Percentiles rank a stretch among this genome's conserved stretches.
phyloP scores from a whole-genome alignment of 2,113 vertebrate genomes.

The Pseudonaja textilis region DNA sequence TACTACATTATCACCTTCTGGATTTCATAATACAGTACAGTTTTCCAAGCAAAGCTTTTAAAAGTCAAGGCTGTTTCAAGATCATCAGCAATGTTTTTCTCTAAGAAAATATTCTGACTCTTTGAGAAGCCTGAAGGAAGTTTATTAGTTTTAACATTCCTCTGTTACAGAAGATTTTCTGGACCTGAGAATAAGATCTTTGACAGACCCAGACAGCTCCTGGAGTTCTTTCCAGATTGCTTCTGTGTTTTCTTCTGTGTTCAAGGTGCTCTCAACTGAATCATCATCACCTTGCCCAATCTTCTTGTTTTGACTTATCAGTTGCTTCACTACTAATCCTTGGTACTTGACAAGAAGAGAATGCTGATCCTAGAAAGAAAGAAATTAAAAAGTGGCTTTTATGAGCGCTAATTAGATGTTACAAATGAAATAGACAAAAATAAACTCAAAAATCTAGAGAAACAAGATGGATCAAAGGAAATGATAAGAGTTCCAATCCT shows the following conservation, averaged over 20 bases:
- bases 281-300: slow-evolving; percentile 69
- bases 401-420: not conserved
- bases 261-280: slow-evolving; percentile 48
- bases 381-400: not conserved
- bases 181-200: slow-evolving; percentile 84
- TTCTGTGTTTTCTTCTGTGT: slow-evolving; percentile 66
- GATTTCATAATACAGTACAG: not conserved
- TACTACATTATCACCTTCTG: not conserved
- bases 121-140: not conserved
- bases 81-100: not conserved
- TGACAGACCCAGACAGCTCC: slow-evolving; percentile 77
- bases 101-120: slow-evolving; percentile 32
- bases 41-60: not conserved
- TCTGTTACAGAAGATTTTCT: slow-evolving; percentile 82
- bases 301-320: slow-evolving; percentile 82
- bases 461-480: not conserved
- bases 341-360: slow-evolving; percentile 84
- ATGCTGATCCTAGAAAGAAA: slow-evolving; percentile 82
- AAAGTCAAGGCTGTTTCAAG: slow-evolving; percentile 6
- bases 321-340: slow-evolving; percentile 88
- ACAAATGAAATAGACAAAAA: not conserved
- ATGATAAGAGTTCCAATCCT: not conserved
- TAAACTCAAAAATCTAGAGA: not conserved
- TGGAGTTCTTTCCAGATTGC: slow-evolving; percentile 77
- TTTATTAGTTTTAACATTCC: slow-evolving; percentile 69